These are phyloP conservation scores for Atherinosoma microstoma DNA, from an alignment of 2,797 vertebrate species.

Conservation along the genomic window DNA sequence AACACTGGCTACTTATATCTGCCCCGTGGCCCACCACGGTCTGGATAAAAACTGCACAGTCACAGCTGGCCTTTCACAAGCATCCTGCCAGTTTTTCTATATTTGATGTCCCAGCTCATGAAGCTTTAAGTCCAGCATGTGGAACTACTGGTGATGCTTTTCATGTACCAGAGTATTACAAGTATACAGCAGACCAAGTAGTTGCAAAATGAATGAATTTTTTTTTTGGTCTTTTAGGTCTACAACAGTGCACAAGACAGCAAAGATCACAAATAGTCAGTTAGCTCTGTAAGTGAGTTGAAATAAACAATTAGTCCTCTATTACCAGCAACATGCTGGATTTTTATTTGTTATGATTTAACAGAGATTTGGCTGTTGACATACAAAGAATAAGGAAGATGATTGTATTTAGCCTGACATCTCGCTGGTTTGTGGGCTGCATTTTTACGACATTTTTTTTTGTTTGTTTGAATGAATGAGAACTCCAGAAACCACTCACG, in stretches of 20 bases:
- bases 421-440: too few species aligned
- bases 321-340: background rate
- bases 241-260: background rate
- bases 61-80: too few species aligned
- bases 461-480: background rate
- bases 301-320: background rate
- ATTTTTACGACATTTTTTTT: too few species aligned
- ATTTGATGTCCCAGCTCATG: too few species aligned
- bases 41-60: too few species aligned
- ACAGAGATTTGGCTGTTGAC: background rate
- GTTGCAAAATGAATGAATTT: background rate
- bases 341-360: background rate
- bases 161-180: background rate
- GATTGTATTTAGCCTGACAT: background rate
- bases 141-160: background rate
- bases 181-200: background rate
- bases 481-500: background rate
- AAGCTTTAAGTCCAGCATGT: background rate
- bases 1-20: too few species aligned
- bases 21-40: too few species aligned
- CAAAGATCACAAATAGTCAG: background rate
- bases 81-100: too few species aligned
- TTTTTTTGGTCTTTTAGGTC: background rate
- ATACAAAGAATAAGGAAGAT: background rate
- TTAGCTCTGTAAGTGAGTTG: background rate